These are phyloP conservation scores for Microcebus tavaratra DNA, from an alignment of 2,113 vertebrate genomes.

Conservation along the genomic window DNA sequence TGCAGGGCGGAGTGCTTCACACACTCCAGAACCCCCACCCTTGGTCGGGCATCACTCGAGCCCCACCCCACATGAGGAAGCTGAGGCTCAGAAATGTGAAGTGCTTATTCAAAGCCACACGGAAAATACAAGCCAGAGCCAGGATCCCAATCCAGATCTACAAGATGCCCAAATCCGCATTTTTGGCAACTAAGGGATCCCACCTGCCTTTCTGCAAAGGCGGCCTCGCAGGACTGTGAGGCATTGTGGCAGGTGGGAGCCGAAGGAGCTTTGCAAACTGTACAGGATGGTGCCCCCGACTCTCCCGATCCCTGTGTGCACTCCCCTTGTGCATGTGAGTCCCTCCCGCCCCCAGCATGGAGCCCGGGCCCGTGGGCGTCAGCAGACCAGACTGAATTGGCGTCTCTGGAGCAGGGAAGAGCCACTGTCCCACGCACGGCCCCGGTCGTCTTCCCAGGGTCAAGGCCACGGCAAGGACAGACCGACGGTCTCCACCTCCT, in stretches of 20 bases:
- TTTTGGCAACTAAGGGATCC: not conserved
- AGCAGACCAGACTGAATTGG: not conserved
- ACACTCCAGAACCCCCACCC: not conserved
- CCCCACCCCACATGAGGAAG: not conserved
- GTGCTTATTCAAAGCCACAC: not conserved
- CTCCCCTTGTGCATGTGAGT: not conserved
- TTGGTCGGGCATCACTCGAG: accelerated
- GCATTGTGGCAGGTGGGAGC: not conserved
- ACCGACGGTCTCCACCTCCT: not conserved
- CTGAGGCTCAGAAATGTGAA: not conserved
- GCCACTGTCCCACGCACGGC: accelerated
- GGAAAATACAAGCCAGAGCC: not conserved
- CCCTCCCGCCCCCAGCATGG: not conserved
- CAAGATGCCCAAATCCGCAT: not conserved
- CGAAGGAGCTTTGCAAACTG: not conserved
- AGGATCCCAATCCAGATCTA: not conserved
- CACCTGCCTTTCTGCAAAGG: not conserved
- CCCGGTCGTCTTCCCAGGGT: not conserved
- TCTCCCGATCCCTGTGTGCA: not conserved
- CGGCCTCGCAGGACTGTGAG: not conserved
- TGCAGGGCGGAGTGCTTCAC: not conserved
- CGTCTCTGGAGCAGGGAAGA: not conserved
- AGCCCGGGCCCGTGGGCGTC: not conserved
- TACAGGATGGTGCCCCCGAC: accelerated
- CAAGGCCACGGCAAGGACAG: not conserved